phyloP scores from a whole-genome alignment of 2,113 vertebrate species.

The Malurus cyaneus region DNA sequence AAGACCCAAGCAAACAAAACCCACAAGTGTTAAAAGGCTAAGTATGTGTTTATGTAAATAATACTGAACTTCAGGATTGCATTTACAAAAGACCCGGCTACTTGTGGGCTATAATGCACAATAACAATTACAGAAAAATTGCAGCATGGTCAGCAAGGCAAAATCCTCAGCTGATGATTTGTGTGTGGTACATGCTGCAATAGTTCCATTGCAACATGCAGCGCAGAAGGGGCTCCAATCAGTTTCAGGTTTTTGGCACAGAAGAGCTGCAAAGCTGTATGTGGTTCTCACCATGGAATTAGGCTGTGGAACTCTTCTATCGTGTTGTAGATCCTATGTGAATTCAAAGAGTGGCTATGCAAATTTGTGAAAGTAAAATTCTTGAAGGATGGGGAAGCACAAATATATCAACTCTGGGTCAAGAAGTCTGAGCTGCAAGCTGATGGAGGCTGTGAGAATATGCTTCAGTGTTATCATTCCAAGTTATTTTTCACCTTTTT shows the following conservation, averaged over 20 bases:
- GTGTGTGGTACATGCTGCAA: neutral
- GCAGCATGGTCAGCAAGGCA: neutral
- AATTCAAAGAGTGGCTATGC: neutral
- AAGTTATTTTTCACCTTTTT: neutral
- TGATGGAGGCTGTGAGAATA: neutral
- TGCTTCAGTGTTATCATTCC: neutral
- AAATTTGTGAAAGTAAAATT: neutral
- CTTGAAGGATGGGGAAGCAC: neutral
- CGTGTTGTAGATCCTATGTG: neutral
- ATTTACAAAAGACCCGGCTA: neutral
- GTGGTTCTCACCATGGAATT: neutral
- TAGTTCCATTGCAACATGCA: neutral
- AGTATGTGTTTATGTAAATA: neutral
- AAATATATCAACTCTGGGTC: neutral
- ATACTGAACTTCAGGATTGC: neutral
- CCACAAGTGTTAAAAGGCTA: neutral
- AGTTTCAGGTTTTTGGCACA: neutral
- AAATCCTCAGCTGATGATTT: neutral
- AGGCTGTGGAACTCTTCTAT: neutral
- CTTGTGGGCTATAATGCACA: neutral
- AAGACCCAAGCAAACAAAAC: neutral
- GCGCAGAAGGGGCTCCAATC: neutral
- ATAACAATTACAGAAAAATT: neutral
- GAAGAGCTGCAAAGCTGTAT: neutral
- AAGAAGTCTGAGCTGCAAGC: neutral